A percentile compares a stretch with the other conserved stretches of the same genome.
Evolutionary conservation across 2,888 invertebrate genomes (phyloP).

Genomic region (Pachliopta kotzebuea): DNA sequence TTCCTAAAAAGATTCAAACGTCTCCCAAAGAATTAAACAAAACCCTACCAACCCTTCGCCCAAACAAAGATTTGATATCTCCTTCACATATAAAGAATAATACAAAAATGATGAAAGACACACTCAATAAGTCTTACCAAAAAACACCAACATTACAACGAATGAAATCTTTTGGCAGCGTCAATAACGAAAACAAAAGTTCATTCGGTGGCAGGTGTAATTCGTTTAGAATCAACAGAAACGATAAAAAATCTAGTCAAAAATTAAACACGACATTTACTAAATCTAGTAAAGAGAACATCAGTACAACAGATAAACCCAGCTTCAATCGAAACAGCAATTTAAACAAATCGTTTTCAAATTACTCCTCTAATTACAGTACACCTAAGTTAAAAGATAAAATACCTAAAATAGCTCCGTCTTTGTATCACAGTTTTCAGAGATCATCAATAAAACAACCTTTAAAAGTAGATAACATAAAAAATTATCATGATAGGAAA

Average conservation of each 20-base stretch:
- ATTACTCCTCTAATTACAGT: constrained; percentile 68
- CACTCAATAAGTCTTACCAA: constrained; percentile 76
- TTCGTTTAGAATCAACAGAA: constrained; percentile 70
- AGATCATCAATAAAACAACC: constrained; percentile 68
- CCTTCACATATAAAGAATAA: constrained; percentile 57
- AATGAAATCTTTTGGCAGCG: constrained; percentile 76
- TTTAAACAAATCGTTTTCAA: constrained; percentile 70
- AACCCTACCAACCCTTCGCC: constrained; percentile 69
- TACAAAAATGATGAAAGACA: constrained; percentile 73
- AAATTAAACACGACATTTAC: constrained; percentile 73
- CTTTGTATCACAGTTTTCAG: constrained; percentile 74
- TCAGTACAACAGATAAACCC: constrained; percentile 59
- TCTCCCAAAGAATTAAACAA: constrained; percentile 65
- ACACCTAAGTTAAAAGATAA: constrained; percentile 74
- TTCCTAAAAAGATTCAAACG: constrained; percentile 66
- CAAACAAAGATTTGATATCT: constrained; percentile 61
- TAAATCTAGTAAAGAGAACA: constrained; percentile 74
- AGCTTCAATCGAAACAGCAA: constrained; percentile 64
- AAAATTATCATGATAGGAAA: constrained; percentile 61
- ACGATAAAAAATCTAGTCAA: constrained; percentile 68
- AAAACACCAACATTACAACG: constrained; percentile 74
- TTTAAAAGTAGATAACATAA: constrained; percentile 71
- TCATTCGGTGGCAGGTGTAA: constrained; percentile 68
- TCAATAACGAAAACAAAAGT: constrained; percentile 61
- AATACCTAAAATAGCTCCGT: constrained; percentile 72